Base-by-base conservation (phyloP, 2,797 vertebrate genomes). In the Cossypha niveicapilla region DNA sequence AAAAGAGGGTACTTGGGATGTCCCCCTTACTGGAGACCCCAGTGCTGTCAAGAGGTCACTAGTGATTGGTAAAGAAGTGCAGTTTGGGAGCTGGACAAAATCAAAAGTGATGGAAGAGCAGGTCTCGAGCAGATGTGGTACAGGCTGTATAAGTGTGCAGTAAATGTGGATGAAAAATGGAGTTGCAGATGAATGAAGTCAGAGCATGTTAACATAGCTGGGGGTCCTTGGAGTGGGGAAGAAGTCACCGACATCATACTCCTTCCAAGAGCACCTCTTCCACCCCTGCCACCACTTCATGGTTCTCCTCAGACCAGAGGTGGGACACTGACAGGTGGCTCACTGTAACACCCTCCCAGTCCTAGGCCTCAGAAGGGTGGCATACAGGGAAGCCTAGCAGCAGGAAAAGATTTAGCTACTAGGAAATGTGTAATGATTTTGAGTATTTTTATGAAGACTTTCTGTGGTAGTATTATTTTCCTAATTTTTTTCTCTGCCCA, bases 251-350 rank as follows among this genome's bases (percentile, higher is more conserved):
- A 11, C 10, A 23, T 62, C 28, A 3, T 25, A 6, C 1, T 66
- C 9, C 50, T 28, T 15, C 50, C 24, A 24, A 42, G 27, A 81
- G 6, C 10, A 11, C 7, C 11, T 53, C 41, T 22, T 44, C 65
- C 22, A 24, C 12, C 27, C 7, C 37, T 86, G 32, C 51, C 37
- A 28, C 44, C 32, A 2, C 42, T 11, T 61, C 8, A 8, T 30
- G 32, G 18, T 57, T 79, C 28, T 67, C 13, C 27, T 32, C 18
- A 19, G 39, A 11, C 12, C 18, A 18, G 48, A 21, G 0, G 2
- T 24, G 35, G 39, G 66, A 75, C 4, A 0, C 32, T 37, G 28
- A 3, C 0, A 0, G 6, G 7, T 58, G n/a, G 6, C 57, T 86
- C 34, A 0, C 48, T 57, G 2, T 32, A 21, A n/a, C 13, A 28